These are phyloP conservation scores for Potamarius usumacintae DNA, from an alignment of 2,113 vertebrate species.

Conservation along the genomic window DNA sequence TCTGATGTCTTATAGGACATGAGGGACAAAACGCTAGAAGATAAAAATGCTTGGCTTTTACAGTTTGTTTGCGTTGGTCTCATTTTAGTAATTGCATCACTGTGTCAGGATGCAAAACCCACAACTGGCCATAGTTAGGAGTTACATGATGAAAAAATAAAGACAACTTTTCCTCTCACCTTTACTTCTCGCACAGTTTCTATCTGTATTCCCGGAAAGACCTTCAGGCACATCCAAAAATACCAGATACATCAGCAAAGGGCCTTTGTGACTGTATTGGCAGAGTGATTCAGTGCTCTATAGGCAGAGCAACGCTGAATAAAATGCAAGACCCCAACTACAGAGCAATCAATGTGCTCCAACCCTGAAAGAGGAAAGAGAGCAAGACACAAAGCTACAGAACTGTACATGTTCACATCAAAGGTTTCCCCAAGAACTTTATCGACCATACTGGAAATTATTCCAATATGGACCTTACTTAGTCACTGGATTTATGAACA, in stretches of 20 bases:
- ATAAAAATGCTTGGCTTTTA: background rate
- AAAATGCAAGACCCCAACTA: conserved; percentile 22
- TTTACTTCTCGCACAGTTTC: background rate
- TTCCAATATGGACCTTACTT: background rate
- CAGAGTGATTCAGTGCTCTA: conserved; percentile 30
- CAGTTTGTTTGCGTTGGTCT: background rate
- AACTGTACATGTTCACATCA: conserved; percentile 1
- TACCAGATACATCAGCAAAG: conserved; percentile 8
- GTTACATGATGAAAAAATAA: background rate
- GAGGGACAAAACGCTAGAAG: background rate
- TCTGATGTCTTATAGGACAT: background rate
- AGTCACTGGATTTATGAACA: background rate
- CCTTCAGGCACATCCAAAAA: conserved; percentile 1
- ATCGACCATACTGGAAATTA: background rate
- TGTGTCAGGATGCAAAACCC: background rate
- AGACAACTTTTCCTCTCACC: background rate
- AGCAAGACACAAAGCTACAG: background rate
- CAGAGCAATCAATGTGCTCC: conserved; percentile 19
- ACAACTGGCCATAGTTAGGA: background rate
- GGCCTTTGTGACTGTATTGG: conserved; percentile 11
- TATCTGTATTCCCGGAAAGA: background rate
- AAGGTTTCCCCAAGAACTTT: background rate
- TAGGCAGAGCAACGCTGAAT: background rate
- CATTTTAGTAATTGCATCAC: background rate
- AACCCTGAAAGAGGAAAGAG: conserved; percentile 16